A percentile compares a stretch with the other conserved stretches of the same genome.
These are phyloP conservation scores for Stenolophus ochropezus DNA, from an alignment of 2,888 invertebrate species.

Conservation along the genomic window DNA sequence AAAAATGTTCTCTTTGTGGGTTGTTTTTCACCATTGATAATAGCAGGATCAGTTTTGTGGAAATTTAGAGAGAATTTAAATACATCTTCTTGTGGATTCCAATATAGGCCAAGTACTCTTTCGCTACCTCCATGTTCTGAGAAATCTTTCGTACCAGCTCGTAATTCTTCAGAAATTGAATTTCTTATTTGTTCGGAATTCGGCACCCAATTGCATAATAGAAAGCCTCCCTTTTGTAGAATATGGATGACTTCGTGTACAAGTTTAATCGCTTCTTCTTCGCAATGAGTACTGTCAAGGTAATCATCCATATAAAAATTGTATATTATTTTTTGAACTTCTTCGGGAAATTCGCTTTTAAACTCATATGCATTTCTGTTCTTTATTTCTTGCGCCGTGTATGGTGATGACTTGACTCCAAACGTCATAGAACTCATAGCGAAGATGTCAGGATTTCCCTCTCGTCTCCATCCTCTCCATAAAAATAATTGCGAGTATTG, in stretches of 20 bases:
- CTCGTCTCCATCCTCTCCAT: too few species aligned
- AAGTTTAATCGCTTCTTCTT: too few species aligned
- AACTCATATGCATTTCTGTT: constrained; percentile 61
- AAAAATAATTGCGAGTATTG: too few species aligned
- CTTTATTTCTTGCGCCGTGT: constrained; percentile 60
- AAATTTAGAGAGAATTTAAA: too few species aligned
- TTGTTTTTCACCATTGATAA: constrained; percentile 28
- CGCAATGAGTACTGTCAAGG: too few species aligned
- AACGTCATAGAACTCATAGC: constrained; percentile 62
- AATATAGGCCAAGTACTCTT: background rate
- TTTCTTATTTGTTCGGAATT: constrained; percentile 54
- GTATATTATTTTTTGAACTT: background rate
- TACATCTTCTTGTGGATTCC: too few species aligned
- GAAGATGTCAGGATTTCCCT: too few species aligned
- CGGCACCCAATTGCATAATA: background rate
- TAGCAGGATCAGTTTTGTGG: too few species aligned
- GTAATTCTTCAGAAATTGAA: constrained; percentile 54
- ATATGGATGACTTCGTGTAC: background rate
- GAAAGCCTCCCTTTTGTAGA: too few species aligned
- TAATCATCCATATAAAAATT: background rate
- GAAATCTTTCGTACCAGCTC: constrained; percentile 58
- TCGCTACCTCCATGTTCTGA: background rate
- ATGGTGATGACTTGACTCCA: constrained; percentile 60
- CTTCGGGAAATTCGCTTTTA: constrained; percentile 50
- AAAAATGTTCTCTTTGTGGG: background rate